Percentiles rank a stretch among this genome's conserved stretches.
phyloP scores from a whole-genome alignment of 2,797 vertebrate species.

The Chromis chromis region DNA sequence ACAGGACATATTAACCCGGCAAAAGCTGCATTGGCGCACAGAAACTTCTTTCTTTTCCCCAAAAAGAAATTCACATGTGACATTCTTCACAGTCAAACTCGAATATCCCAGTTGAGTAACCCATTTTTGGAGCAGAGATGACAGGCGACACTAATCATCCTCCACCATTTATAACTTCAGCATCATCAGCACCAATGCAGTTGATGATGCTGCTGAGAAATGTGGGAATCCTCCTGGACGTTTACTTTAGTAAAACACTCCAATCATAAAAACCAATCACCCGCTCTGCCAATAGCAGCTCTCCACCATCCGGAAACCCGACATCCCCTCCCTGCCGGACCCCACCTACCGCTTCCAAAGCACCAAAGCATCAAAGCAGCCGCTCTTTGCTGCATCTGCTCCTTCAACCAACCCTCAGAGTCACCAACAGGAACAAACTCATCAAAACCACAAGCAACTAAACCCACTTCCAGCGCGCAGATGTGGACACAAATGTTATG shows the following conservation, averaged over 20 bases:
- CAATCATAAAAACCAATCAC: no score
- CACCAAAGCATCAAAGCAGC: constrained; percentile 13
- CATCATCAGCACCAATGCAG: not conserved
- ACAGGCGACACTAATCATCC: not conserved
- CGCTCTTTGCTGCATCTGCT: constrained; percentile 11
- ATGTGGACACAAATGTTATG: constrained; percentile 9
- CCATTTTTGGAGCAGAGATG: not conserved
- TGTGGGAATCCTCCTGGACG: constrained; percentile 5
- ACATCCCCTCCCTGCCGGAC: not conserved
- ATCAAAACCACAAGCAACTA: constrained; percentile 15
- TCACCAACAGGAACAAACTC: constrained; percentile 20
- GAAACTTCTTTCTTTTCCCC: no score
- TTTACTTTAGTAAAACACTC: constrained; percentile 2
- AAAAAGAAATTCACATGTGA: no score
- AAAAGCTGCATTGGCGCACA: no score
- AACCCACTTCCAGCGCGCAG: constrained; percentile 19
- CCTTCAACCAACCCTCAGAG: constrained; percentile 7
- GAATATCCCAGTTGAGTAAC: not conserved
- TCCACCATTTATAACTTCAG: no score
- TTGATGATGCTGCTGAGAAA: not conserved
- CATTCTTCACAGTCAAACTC: not conserved
- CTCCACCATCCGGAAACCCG: not conserved
- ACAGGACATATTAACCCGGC: no score
- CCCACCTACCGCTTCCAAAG: no score
- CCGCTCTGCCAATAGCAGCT: constrained; percentile 17